Base-by-base conservation (phyloP, 2,113 vertebrate genomes). In the Acanthochromis polyacanthus region DNA sequence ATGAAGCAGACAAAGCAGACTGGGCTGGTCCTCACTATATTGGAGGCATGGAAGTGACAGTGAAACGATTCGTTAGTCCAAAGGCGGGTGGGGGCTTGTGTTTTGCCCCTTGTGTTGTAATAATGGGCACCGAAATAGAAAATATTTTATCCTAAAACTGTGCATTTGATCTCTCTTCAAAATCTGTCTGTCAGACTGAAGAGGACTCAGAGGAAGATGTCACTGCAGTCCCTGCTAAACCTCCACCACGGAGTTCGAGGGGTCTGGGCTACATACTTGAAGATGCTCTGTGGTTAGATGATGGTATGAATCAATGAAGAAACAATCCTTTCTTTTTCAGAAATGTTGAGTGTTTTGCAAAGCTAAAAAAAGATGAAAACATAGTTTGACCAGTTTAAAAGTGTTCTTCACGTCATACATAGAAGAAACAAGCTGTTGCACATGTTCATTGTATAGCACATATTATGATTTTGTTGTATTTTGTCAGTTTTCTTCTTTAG, bases 231-330 rank as follows among this genome's bases (percentile, higher is more conserved):
- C 0, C 1, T 46, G 0, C 25, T 12, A 25, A 11, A 52, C 8
- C 56, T 46, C 17, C 32, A 32, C 62, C 76, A 2, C 59, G 61
- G 0, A 75, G 53, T 19, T 82, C 82, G 51, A 51, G 88, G 68
- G 80, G 85, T n/a, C 48, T 92, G 73, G 80, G 92, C 19, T 92
- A 91, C 84, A 72, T 90, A 10, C 80, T 91, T 4, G 88, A 89
- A 59, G 85, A 89, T 52, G 74, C 85, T 57, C 81, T 89, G 38
- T 90, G 88, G 87, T 72, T 92, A 20, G 89, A 90, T 0, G n/a
- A 86, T 16, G 19, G 70, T 0, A 0, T 14, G 1, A 17, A 67
- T 0, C 5, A 75, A 3, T 64, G 56, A 76, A 72, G 0, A 20
- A 71, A 30, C 2, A 9, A 20, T 2, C 17, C 20, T 17, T 36